Conservation (phyloP, 2,797 vertebrate genomes). For the Acanthurus lineatus region DNA sequence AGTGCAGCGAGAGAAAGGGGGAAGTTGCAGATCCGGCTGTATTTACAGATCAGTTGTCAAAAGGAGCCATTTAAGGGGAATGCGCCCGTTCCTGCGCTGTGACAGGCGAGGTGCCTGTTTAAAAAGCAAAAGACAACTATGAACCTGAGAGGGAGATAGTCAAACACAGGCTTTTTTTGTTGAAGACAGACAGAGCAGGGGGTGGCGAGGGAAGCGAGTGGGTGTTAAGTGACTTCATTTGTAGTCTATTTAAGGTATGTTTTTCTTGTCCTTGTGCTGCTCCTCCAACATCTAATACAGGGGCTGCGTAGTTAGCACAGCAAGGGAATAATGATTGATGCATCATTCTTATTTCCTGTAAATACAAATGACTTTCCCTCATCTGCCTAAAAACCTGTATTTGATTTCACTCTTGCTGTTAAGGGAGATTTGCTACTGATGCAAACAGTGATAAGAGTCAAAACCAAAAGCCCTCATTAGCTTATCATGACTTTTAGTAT, state of each 20-base stretch:
- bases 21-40: conserved; percentile 94
- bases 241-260: conserved; percentile 87
- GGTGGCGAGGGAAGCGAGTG: conserved; percentile 79
- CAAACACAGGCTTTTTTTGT: conserved; percentile 79
- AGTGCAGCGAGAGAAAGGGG: conserved; percentile 79
- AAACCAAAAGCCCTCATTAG: conserved; percentile 70
- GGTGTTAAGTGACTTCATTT: conserved; percentile 86
- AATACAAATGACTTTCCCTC: conserved; percentile 72
- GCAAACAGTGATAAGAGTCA: conserved; percentile 73
- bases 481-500: conserved; percentile 72
- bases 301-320: conserved; percentile 66
- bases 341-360: conserved; percentile 72
- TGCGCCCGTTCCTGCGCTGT: conserved; percentile 73
- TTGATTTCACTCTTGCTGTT: conserved; percentile 71
- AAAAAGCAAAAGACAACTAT: conserved; percentile 83
- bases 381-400: conserved; percentile 65
- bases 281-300: conserved; percentile 74
- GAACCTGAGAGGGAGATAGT: conserved; percentile 78
- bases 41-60: conserved; percentile 99
- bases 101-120: conserved; percentile 83
- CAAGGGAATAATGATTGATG: conserved; percentile 69
- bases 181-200: conserved; percentile 79
- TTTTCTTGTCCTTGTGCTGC: conserved; percentile 82
- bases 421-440: conserved; percentile 74
- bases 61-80: conserved; percentile 90